Percentiles rank a stretch among this genome's conserved stretches.
phyloP scores from a whole-genome alignment of 1,140 invertebrate species.

The Parapsyche elsis region DNA sequence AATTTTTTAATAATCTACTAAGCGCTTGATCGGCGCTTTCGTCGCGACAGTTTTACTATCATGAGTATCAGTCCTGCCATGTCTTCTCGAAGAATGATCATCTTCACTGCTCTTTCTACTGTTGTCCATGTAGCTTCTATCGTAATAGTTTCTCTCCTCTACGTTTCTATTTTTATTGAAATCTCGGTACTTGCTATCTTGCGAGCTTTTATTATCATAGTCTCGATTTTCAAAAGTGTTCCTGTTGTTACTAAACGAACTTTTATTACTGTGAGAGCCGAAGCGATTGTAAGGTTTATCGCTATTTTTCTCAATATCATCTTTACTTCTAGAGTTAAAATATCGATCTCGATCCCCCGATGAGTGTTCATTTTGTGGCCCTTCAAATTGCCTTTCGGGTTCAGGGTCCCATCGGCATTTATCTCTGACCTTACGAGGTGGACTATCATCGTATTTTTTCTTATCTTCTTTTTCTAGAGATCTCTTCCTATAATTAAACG shows the following conservation, averaged over 20 bases:
- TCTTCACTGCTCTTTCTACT: not conserved
- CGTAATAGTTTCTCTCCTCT: conserved; percentile 15
- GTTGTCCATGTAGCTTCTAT: not conserved
- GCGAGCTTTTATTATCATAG: conserved; percentile 30
- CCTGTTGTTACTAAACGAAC: not conserved
- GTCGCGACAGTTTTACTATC: conserved; percentile 8
- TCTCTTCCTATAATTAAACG: conserved; percentile 36
- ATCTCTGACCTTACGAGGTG: conserved; percentile 34
- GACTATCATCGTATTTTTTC: conserved; percentile 41
- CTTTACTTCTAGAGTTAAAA: not conserved
- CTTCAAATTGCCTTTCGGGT: conserved; percentile 8
- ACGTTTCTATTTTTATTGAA: not conserved
- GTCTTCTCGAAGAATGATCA: not conserved
- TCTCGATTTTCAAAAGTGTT: conserved; percentile 5
- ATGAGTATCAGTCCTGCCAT: conserved; percentile 3
- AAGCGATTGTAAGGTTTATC: conserved; percentile 17
- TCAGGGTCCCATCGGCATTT: conserved; percentile 32
- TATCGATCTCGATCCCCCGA: conserved; percentile 6
- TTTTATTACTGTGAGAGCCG: conserved; percentile 19
- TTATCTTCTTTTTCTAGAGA: conserved; percentile 38
- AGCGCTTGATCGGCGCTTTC: conserved; percentile 3
- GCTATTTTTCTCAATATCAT: not conserved
- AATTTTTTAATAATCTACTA: conserved; percentile 44
- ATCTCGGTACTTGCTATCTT: conserved; percentile 14
- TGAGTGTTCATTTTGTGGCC: not conserved